These are phyloP conservation scores for Polyommatus iphigenia DNA, from an alignment of 2,888 invertebrate species.

Conservation along the genomic window DNA sequence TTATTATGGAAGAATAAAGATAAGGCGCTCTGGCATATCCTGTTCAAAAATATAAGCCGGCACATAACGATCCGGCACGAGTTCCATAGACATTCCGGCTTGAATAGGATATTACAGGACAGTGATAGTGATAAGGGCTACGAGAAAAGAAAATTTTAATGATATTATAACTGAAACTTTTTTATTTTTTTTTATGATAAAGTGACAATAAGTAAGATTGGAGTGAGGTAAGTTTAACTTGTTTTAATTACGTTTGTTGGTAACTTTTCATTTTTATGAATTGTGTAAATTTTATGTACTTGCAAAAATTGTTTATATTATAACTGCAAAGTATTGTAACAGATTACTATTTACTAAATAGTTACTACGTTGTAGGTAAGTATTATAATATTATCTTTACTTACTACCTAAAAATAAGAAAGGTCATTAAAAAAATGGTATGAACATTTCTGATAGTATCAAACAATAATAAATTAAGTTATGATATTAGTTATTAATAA, in stretches of 20 bases:
- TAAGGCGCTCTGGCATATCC: constrained; percentile 77
- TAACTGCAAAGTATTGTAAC: too few relatives aligned
- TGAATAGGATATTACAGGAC: constrained; percentile 72
- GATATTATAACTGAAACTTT: neutral
- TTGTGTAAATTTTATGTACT: neutral
- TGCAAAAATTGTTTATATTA: too few relatives aligned
- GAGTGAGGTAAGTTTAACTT: neutral
- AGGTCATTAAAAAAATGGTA: too few relatives aligned
- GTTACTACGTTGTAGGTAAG: too few relatives aligned
- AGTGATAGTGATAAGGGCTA: constrained; percentile 55
- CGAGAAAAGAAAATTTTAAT: constrained; percentile 48
- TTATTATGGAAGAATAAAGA: constrained; percentile 80
- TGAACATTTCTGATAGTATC: too few relatives aligned
- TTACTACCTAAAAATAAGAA: too few relatives aligned
- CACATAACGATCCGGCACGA: constrained; percentile 76
- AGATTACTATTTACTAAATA: too few relatives aligned
- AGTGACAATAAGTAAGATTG: constrained; percentile 25
- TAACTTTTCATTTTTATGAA: neutral
- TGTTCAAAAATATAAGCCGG: constrained; percentile 77
- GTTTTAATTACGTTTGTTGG: neutral
- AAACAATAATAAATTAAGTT: too few relatives aligned
- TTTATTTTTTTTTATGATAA: neutral
- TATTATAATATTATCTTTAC: too few relatives aligned
- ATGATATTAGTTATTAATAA: too few relatives aligned
- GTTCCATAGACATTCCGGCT: constrained; percentile 74